phyloP scores from a whole-genome alignment of 1,140 invertebrate genomes.

The Drosophila mojavensis region DNA sequence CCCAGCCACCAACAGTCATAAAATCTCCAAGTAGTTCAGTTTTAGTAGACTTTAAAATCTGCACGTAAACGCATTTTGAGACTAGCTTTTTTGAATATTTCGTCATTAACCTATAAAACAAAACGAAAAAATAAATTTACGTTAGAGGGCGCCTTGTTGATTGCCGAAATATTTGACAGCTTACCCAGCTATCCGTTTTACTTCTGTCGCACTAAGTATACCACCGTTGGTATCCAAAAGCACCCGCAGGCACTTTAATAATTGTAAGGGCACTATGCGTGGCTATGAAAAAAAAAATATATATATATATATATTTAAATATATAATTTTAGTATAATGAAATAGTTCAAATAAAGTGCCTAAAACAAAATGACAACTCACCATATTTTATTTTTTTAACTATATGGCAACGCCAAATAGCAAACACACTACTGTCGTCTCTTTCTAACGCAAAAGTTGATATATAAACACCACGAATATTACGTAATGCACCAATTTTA shows the following conservation, averaged over 20 bases:
- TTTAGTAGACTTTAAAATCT: slow-evolving; percentile 95
- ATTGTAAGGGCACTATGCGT: slow-evolving; percentile 94
- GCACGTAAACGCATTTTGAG: slow-evolving; percentile 97
- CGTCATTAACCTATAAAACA: slow-evolving; percentile 93
- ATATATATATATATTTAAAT: too few relatives aligned
- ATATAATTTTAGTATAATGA: background rate
- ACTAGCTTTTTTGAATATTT: slow-evolving; percentile 98
- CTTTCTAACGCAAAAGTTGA: slow-evolving; percentile 31
- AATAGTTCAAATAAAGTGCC: background rate
- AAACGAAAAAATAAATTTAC: slow-evolving; percentile 38
- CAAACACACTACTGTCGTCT: slow-evolving; percentile 50
- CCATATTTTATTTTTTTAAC: slow-evolving; percentile 45
- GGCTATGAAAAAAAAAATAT: slow-evolving; percentile 89
- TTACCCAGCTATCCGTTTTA: slow-evolving; percentile 91
- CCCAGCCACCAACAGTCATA: slow-evolving; percentile 95
- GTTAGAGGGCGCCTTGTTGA: slow-evolving; percentile 49
- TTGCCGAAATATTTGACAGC: slow-evolving; percentile 46
- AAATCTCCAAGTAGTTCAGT: slow-evolving; percentile 93
- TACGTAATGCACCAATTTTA: slow-evolving; percentile 46
- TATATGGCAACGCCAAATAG: slow-evolving; percentile 59
- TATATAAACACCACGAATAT: slow-evolving; percentile 38
- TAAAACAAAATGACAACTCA: slow-evolving; percentile 40
- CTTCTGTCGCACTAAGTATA: slow-evolving; percentile 94
- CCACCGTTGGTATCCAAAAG: slow-evolving; percentile 92
- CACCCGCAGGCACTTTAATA: slow-evolving; percentile 93